These are phyloP conservation scores for Apteryx mantelli DNA, from an alignment of 2,113 vertebrate species.

Conservation along the genomic window DNA sequence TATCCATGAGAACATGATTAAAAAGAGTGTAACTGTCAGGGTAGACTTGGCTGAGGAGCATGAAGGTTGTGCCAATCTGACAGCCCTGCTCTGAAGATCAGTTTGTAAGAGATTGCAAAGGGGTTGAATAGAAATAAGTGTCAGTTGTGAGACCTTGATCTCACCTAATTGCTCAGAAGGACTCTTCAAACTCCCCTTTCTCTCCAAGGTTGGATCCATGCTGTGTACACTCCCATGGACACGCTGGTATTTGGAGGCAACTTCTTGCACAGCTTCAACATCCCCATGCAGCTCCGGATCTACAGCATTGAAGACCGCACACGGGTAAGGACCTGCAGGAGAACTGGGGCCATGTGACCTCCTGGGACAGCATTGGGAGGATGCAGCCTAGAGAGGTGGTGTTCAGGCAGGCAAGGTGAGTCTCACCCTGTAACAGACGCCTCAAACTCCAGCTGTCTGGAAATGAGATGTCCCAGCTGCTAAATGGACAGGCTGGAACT, in stretches of 20 bases:
- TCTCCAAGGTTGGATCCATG: slow-evolving; percentile 94
- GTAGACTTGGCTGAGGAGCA: background rate
- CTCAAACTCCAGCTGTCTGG: background rate
- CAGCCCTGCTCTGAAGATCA: background rate
- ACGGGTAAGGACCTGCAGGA: slow-evolving; percentile 78
- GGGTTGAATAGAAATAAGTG: background rate
- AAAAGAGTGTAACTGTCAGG: background rate
- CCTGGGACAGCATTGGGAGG: background rate
- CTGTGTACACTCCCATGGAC: slow-evolving; percentile 97
- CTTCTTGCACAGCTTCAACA: slow-evolving; percentile 98
- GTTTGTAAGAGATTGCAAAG: background rate
- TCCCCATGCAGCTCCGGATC: slow-evolving; percentile 98
- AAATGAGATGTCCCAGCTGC: background rate
- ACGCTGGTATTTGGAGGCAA: slow-evolving; percentile 97
- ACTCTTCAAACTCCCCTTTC: background rate
- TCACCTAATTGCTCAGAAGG: background rate
- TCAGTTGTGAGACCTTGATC: background rate
- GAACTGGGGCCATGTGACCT: background rate
- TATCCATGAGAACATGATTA: background rate
- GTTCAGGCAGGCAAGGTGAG: background rate
- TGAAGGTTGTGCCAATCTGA: too few relatives aligned
- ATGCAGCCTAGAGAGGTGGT: background rate
- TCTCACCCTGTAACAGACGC: background rate
- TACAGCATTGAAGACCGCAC: slow-evolving; percentile 97
- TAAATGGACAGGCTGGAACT: background rate